Percentiles rank a stretch among this genome's conserved stretches.
Evolutionary conservation across 92 coral and sea anemone species (phyloP).

Genomic region (Umimayanthus chanpuru): DNA sequence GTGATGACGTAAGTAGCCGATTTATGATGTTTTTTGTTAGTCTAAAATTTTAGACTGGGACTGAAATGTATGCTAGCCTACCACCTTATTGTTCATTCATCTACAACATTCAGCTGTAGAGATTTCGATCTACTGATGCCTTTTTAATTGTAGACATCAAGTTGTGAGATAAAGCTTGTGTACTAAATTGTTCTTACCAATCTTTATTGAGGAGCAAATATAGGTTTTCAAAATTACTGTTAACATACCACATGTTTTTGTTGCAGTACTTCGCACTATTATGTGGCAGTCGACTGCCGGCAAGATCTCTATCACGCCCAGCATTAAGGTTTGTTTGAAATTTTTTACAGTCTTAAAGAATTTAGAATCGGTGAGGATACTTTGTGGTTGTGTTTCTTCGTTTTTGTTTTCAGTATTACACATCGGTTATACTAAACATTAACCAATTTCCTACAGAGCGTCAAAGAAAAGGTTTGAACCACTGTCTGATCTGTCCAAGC

Average conservation of each 20-base stretch:
- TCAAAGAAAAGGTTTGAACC: constrained; percentile 91
- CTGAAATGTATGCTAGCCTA: too few species aligned
- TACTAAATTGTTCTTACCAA: background rate
- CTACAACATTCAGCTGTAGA: too few species aligned
- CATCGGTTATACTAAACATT: background rate
- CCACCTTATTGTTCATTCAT: too few species aligned
- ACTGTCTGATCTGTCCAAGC: constrained; percentile 84
- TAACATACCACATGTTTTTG: background rate
- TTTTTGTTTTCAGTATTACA: background rate
- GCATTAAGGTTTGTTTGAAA: constrained; percentile 59
- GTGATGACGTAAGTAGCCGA: constrained; percentile 85
- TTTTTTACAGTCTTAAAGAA: background rate
- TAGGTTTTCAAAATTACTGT: background rate
- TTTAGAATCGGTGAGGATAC: background rate
- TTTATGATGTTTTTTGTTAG: too few species aligned
- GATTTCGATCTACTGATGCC: too few species aligned
- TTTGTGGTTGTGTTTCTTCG: background rate
- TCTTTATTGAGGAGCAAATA: background rate
- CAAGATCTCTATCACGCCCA: constrained; percentile 69
- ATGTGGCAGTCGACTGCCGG: constrained; percentile 89
- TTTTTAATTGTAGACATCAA: too few species aligned
- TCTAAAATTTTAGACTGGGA: too few species aligned
- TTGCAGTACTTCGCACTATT: constrained; percentile 78
- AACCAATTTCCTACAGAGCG: constrained; percentile 47
- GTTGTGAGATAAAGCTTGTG: too few species aligned